phyloP scores from a whole-genome alignment of 2,113 vertebrate species.

The Phyllopteryx taeniolatus region DNA sequence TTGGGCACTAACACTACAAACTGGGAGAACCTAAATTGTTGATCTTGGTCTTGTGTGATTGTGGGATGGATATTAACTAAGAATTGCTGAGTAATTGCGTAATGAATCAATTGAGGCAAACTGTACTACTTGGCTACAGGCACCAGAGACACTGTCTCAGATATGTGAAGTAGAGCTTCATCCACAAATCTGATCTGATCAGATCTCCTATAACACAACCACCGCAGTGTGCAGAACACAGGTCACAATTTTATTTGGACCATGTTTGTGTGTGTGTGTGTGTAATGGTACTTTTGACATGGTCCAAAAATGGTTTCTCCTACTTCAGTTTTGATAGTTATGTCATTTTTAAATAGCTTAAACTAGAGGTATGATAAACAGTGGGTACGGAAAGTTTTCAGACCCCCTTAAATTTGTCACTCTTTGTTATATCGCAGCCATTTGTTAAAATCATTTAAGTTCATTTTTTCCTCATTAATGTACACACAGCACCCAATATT shows the following conservation, averaged over 20 bases:
- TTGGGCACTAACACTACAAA: conserved; percentile 2
- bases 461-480: no score
- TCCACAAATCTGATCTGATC: background rate
- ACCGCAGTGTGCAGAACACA: background rate
- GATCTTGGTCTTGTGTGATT: conserved; percentile 1
- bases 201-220: background rate
- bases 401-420: no score
- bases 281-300: background rate
- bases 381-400: no score
- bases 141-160: background rate
- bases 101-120: background rate
- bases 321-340: background rate
- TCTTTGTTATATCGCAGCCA: no score
- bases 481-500: no score
- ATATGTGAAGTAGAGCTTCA: background rate
- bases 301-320: background rate
- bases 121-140: background rate
- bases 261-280: background rate
- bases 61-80: background rate
- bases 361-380: background rate
- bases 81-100: background rate
- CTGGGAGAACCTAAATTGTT: background rate
- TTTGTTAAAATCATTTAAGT: no score
- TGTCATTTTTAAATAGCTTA: background rate
- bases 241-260: background rate